Evolutionary conservation across 2,888 invertebrate species (phyloP).

Genomic region (Antheraea yamamai): DNA sequence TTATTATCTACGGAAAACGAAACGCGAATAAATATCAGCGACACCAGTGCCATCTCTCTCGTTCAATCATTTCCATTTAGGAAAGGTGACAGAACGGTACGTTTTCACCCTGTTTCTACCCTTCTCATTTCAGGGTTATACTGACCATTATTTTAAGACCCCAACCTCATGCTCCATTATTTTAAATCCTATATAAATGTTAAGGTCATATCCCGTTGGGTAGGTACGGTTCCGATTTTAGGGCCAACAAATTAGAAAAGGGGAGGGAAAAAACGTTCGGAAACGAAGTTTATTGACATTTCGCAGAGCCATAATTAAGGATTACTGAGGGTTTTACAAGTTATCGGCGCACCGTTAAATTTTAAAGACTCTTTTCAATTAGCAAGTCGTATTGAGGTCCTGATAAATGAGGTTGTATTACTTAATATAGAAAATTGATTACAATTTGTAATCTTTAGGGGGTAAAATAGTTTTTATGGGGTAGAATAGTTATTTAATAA

Average conservation of each 20-base stretch:
- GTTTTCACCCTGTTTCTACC: constrained; percentile 68
- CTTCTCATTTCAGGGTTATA: constrained; percentile 65
- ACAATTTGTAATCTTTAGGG: background rate
- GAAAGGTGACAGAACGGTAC: constrained; percentile 56
- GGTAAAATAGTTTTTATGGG: background rate
- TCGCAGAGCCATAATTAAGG: constrained; percentile 75
- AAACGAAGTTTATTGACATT: constrained; percentile 79
- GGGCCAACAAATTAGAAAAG: constrained; percentile 76
- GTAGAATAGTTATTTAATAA: background rate
- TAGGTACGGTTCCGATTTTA: constrained; percentile 67
- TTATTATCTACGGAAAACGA: constrained; percentile 42
- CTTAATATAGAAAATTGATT: background rate
- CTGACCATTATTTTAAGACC: constrained; percentile 51
- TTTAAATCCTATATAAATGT: constrained; percentile 12
- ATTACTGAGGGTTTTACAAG: constrained; percentile 61
- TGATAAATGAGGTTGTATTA: background rate
- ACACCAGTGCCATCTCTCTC: constrained; percentile 51
- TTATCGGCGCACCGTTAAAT: constrained; percentile 69
- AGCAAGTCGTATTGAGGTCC: background rate
- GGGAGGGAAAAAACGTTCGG: constrained; percentile 71
- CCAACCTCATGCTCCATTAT: background rate
- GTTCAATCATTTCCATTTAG: constrained; percentile 47
- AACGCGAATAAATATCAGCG: constrained; percentile 46
- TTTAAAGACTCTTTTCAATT: constrained; percentile 49
- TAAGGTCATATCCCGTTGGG: constrained; percentile 42